These are phyloP conservation scores for Penaeus vannamei DNA, from an alignment of 1,140 invertebrate genomes.

Conservation along the genomic window DNA sequence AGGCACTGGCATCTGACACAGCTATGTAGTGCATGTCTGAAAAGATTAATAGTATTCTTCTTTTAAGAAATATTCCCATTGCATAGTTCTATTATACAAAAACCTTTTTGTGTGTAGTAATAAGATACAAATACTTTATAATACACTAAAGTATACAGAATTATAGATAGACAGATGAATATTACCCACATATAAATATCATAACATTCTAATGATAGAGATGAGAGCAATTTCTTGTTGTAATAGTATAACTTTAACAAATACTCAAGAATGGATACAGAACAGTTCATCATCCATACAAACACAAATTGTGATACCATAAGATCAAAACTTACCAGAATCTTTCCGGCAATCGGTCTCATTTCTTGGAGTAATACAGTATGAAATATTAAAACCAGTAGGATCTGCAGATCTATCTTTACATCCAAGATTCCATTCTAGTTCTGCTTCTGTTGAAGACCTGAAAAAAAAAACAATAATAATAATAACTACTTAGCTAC, in stretches of 20 bases:
- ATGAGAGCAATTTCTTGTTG: too few relatives aligned
- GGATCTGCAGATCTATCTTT: constrained; percentile 50
- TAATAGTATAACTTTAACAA: too few relatives aligned
- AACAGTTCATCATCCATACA: not conserved
- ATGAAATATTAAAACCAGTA: constrained; percentile 52
- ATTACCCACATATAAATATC: too few relatives aligned
- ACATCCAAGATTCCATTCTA: constrained; percentile 47
- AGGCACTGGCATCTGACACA: constrained; percentile 22
- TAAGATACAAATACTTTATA: too few relatives aligned
- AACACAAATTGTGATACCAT: too few relatives aligned
- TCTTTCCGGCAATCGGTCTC: not conserved
- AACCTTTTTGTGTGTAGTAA: too few relatives aligned
- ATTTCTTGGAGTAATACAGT: constrained; percentile 26
- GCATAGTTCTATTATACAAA: too few relatives aligned
- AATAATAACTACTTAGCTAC: too few relatives aligned
- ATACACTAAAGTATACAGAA: too few relatives aligned
- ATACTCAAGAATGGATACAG: not conserved
- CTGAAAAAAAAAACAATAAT: not conserved
- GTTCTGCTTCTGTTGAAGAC: constrained; percentile 31
- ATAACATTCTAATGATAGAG: too few relatives aligned
- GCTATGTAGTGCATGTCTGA: not conserved
- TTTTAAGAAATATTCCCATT: too few relatives aligned
- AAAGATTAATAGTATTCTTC: not conserved
- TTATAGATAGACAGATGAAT: too few relatives aligned
- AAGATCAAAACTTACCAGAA: constrained; percentile 33